These are phyloP conservation scores for Sebastes iracundus DNA, from an alignment of 2,797 vertebrate species.

Conservation along the genomic window DNA sequence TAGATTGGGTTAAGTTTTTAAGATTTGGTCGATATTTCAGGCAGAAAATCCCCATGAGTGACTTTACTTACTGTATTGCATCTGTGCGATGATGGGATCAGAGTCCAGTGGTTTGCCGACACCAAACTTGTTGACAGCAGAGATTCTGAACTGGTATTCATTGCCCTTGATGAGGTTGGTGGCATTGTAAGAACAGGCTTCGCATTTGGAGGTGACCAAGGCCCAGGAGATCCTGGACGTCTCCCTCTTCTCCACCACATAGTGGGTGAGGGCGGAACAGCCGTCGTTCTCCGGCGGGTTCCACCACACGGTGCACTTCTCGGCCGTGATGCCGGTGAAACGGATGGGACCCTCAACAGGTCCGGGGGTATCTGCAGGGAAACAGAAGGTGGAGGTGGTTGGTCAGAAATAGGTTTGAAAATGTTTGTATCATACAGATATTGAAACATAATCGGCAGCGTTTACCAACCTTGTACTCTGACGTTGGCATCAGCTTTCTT, in stretches of 20 bases:
- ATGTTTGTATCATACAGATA: not conserved
- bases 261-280: conserved; percentile 91
- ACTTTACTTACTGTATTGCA: conserved; percentile 94
- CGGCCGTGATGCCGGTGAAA: conserved; percentile 94
- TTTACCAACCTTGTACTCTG: conserved; percentile 92
- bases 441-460: not conserved
- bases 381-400: not conserved
- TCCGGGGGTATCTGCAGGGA: conserved; percentile 91
- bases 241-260: conserved; percentile 97
- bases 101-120: conserved; percentile 94
- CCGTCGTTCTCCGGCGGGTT: conserved; percentile 97
- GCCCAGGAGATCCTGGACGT: conserved; percentile 98
- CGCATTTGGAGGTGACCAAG: conserved; percentile 91
- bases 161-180: conserved; percentile 96
- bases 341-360: conserved; percentile 94
- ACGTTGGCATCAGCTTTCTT: conserved; percentile 92
- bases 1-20: not conserved
- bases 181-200: conserved; percentile 92
- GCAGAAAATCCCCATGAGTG: not conserved
- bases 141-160: conserved; percentile 98
- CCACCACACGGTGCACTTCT: conserved; percentile 97
- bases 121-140: conserved; percentile 96
- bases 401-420: not conserved
- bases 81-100: conserved; percentile 91
- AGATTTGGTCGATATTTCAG: not conserved